Base-by-base conservation (phyloP, 2,113 vertebrate species). In the Corvus moneduloides region DNA sequence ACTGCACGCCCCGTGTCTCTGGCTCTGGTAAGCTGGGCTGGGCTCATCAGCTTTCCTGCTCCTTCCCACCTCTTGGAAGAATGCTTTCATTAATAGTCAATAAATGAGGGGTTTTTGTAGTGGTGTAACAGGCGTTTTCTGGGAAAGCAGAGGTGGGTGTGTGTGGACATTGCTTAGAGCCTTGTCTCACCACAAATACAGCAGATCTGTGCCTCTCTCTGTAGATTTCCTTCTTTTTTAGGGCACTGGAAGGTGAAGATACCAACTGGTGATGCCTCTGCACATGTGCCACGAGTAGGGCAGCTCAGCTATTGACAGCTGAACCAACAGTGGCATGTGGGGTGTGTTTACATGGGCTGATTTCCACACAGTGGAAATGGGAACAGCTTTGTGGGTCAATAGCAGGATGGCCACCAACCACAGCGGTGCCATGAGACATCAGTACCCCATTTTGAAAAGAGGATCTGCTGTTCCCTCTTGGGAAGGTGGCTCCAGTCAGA, bases 21-120 rank as follows among this genome's bases (percentile, higher is more conserved):
- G 89, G 90, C 92, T 94, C 80, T 81, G 91, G 30, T 59, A 15
- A 93, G 32, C 41, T 89, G 92, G 93, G 93, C 33, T 96, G 94
- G 92, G 88, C 66, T 94, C 48, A 3, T 86, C 2, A 11, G 52
- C 64, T 72, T 86, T 87, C 62, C 94, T 84, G 56, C 81, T 90
- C 64, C 51, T 89, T 92, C 85, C 92, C 88, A 84, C 68, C 69
- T 89, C 93, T 74, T 1, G 2, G 85, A 91, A 95, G 67, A 91
- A 90, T 55, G 79, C 19, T 92, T 91, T 89, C 81, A 89, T 79
- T 89, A 78, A 39, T 51, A 43, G 37, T 39, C 89, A 90, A 30
- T 90, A 94, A 93, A 44, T 1, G 49, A 84, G 82, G 32, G 28
- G 0, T 3, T 64, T 81, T 78, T 68, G n/a, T 67, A 41, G 69